Evolutionary conservation across 2,797 vertebrate species (phyloP), one percentile per base, ranked within the genome.

Genomic region (Silurus aristotelis): DNA sequence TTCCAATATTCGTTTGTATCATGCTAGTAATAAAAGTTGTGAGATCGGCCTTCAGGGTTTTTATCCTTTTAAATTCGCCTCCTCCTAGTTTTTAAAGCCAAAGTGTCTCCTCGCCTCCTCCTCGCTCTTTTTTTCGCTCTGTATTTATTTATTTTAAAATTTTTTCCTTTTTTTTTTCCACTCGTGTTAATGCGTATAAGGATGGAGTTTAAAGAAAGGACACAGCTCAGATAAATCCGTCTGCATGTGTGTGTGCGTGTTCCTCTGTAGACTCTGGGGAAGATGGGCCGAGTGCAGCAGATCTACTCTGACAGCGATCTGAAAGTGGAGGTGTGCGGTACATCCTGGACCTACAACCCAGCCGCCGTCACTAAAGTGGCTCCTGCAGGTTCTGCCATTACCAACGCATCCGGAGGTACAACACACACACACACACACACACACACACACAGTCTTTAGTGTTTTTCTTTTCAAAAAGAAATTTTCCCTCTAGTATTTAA

Each of bases 281-380:
- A 99, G 94, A 97, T 99, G 93, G 98, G 98, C 84, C 95, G 98
- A 0, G 98, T 99, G 87, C 98, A 99, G 90, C 98, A 99, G 94
- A 99, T 99, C 92, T 99, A 99, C 94, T 99, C 98, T 68, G 98
- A 99, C 95, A 99, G 97, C 14, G 98, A 99, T 92, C 95, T 99
- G 92, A 99, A 99, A 91, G 98, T 99, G 52, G 98, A 99, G 93
- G 98, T 99, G 89, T 99, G 98, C 89, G 98, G 98, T 83, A 99
- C 98, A 6, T 99, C 98, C 79, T 99, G 98, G 98, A 99, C 98
- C 0, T 99, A 99, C 83, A 99, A 99, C 92, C 98, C 98, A 46
- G 97, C 97, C 63, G 98, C 98, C 87, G 98, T 99, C 92, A 99
- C 98, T 0, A 99, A 99, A 92, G 98, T 99, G 73, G 98, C 98